Evolutionary conservation across 2,888 invertebrate genomes (phyloP).

Genomic region (Drosophila testacea): DNA sequence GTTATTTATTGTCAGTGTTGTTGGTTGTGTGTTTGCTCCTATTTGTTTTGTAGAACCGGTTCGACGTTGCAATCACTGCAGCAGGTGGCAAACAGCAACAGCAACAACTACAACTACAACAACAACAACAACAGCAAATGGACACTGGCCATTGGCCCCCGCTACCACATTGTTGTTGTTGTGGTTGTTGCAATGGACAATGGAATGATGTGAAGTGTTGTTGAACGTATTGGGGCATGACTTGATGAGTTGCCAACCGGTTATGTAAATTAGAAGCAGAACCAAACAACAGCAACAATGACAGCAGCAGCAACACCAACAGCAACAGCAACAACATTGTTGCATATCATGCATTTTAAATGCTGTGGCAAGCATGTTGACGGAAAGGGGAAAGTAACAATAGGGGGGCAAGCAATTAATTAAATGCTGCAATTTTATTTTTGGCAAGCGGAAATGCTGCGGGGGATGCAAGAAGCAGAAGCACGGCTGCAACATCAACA

Average conservation of each 20-base stretch:
- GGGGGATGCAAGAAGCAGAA: neutral
- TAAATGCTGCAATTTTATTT: constrained; percentile 29
- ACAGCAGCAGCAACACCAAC: constrained; percentile 27
- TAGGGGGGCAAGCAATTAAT: neutral
- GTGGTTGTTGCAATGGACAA: constrained; percentile 8
- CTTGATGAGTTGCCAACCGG: constrained; percentile 65
- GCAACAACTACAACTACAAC: constrained; percentile 4
- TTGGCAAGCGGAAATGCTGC: constrained; percentile 59
- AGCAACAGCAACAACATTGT: constrained; percentile 43
- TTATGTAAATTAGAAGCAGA: constrained; percentile 67
- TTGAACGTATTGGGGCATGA: constrained; percentile 11
- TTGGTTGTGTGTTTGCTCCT: constrained; percentile 34
- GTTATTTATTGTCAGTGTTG: constrained; percentile 29
- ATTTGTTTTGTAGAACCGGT: constrained; percentile 58
- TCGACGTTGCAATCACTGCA: constrained; percentile 50
- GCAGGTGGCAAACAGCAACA: constrained; percentile 66
- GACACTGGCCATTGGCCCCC: constrained; percentile 45
- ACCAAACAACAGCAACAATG: constrained; percentile 28
- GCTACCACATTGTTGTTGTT: neutral
- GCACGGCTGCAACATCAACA: constrained; percentile 28
- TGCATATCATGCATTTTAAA: constrained; percentile 73
- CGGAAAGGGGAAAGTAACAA: neutral
- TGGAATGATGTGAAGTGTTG: neutral
- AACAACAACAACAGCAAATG: constrained; percentile 26
- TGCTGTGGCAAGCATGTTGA: constrained; percentile 6